Base-by-base conservation (phyloP, 2,797 vertebrate species). In the Muscicapa striata region DNA sequence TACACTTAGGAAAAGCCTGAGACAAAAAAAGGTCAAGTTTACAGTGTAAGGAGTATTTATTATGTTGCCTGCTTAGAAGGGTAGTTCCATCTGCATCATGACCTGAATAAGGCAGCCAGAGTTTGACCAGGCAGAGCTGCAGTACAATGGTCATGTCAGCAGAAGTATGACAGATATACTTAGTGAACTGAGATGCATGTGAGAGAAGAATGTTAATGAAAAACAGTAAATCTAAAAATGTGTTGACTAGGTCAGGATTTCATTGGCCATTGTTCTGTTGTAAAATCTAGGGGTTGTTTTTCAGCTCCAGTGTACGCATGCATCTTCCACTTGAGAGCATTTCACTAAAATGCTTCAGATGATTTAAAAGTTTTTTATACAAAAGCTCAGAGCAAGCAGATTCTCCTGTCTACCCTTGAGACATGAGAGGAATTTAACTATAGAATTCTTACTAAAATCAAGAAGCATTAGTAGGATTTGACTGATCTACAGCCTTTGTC, bases 131-230 rank as follows among this genome's bases (percentile, higher is more conserved):
- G 58, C 41, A 80, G 59, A 90, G 38, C 63, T 80, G 55, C 64
- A 73, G 52, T 15, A 6, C 36, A 16, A 1, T 51, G 73, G 17
- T 55, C 5, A 3, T 55, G 76, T 76, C 57, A 51, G 59, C 40
- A 26, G 55, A 52, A 43, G 21, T 38, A 5, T 3, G 26, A 34
- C 34, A 76, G 57, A 30, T 1, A 0, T 17, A 3, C 4, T 0
- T 15, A 43, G 40, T 27, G n/a, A 92, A 26, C 41, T 5, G 48
- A 67, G 17, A 26, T 58, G 26, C 29, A 13, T 0, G 0, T 13
- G 52, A 74, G 29, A 75, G 57, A 70, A 59, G 24, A 66, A 36
- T 29, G 29, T 6, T 20, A 34, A 2, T 36, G 51, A 38, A 81
- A 76, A 66, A 38, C 34, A 36, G 16, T 38, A 32, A 34, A 49